Evolutionary conservation across 2,888 invertebrate genomes (phyloP), one percentile per base, ranked within the genome.

Genomic region (Euzophera pinguis): DNA sequence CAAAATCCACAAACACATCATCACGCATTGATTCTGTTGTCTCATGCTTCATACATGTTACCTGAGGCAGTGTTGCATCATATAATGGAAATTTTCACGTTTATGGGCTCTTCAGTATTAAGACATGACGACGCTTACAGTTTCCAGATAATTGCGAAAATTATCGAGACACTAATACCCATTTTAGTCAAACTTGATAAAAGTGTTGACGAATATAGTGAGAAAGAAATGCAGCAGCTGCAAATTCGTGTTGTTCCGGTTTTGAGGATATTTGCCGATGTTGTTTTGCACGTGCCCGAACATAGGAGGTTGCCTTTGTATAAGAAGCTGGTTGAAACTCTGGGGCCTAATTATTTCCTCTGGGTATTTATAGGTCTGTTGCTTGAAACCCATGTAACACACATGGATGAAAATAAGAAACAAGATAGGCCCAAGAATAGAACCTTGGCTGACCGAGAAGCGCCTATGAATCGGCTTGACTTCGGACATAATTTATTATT

Each of bases 61-160:
- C 97, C 97, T 0, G 93, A 94, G 55, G 94, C 95, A 83, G 97
- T 99, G 0, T 85, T 99, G 12, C 95, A 97, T 72, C 97, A 98
- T 69, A 95, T 98, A 3, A 98, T 99, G 94, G 95, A 97, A 16
- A 96, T 99, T 64, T 99, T 99, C 76, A 98, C 99, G 0, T 99
- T 99, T 73, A 98, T 99, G 94, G 99, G 99, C 0, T 96, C 96
- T 0, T 97, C 97, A 0, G 94, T 99, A 8, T 90, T 99, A 0
- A 92, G 98, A 8, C 97, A 98, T 65, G 99, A 99, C 73, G 98
- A 99, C 70, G 95, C 96, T 0, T 98, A 98, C 80, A 98, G 97
- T 72, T 97, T 98, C 76, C 97, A 98, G 79, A 95, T 99, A 17
- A 98, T 99, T 52, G 93, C 94, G 0, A 95, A 95, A 73, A 97